These are phyloP conservation scores for Drosophila subobscura DNA, from an alignment of 1,140 invertebrate genomes.

Conservation along the genomic window DNA sequence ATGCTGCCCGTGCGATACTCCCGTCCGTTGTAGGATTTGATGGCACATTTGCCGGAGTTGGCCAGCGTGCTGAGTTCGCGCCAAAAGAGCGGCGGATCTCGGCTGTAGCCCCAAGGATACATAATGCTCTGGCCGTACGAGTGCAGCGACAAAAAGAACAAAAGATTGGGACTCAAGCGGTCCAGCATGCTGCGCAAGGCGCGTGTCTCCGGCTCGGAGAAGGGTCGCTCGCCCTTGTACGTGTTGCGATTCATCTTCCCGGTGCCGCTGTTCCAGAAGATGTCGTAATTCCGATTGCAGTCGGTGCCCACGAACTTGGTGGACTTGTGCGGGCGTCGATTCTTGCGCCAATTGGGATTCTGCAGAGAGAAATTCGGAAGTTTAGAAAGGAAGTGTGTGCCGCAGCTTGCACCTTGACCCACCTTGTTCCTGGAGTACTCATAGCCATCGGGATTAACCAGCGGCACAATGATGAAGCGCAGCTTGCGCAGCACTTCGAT, in stretches of 20 bases:
- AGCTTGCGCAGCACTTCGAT: conserved; percentile 84
- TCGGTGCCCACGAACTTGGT: conserved; percentile 86
- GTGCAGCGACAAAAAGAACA: conserved; percentile 89
- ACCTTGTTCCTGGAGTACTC: conserved; percentile 81
- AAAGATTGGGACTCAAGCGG: conserved; percentile 84
- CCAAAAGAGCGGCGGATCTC: conserved; percentile 71
- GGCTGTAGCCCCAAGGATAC: conserved; percentile 86
- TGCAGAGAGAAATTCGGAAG: conserved; percentile 7
- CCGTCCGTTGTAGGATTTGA: conserved; percentile 84
- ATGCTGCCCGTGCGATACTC: conserved; percentile 83
- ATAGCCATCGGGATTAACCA: conserved; percentile 85
- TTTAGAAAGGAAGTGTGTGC: too few species aligned
- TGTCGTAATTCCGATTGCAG: conserved; percentile 88
- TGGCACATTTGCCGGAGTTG: conserved; percentile 83
- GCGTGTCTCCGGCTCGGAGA: conserved; percentile 90
- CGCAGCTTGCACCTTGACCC: not conserved
- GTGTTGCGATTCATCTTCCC: conserved; percentile 86
- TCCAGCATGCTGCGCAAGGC: conserved; percentile 86
- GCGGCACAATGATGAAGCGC: conserved; percentile 87
- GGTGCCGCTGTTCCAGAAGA: conserved; percentile 87
- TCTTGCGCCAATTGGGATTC: conserved; percentile 85
- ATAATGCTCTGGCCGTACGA: conserved; percentile 87
- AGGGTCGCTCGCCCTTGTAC: conserved; percentile 88
- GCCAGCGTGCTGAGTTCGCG: conserved; percentile 78
- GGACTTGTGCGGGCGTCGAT: conserved; percentile 72